Evolutionary conservation across 2,113 vertebrate species (phyloP).

Genomic region (Bos javanicus): DNA sequence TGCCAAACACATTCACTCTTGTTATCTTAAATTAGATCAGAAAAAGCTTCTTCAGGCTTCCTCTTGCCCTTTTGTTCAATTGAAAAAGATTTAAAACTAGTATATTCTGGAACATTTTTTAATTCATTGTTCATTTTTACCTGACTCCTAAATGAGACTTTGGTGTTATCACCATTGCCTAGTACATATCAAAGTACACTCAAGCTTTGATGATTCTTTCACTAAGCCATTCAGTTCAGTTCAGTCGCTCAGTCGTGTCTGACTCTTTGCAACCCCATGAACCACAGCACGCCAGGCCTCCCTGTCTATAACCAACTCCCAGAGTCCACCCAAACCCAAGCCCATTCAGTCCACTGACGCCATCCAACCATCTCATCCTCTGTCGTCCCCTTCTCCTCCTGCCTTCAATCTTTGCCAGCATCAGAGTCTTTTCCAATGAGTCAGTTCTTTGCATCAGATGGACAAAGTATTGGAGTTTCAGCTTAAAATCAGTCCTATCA

Average conservation of each 20-base stretch:
- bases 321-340: no score
- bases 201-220: neutral
- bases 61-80: neutral
- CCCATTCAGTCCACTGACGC: no score
- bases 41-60: neutral
- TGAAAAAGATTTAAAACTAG: slow-evolving; percentile 22
- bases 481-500: no score
- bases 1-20: slow-evolving; percentile 1
- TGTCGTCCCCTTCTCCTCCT: no score
- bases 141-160: neutral
- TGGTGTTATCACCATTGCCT: neutral
- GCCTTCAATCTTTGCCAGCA: no score
- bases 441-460: no score
- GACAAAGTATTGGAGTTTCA: no score
- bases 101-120: neutral
- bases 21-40: slow-evolving; percentile 9
- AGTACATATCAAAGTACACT: neutral
- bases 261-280: no score
- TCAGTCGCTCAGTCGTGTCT: fast-evolving
- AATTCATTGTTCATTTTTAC: neutral
- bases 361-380: no score
- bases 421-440: no score
- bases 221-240: neutral
- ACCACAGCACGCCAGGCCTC: no score
- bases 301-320: no score